These are phyloP conservation scores for Yponomeuta sedellus DNA, from an alignment of 2,888 invertebrate genomes.

Conservation along the genomic window DNA sequence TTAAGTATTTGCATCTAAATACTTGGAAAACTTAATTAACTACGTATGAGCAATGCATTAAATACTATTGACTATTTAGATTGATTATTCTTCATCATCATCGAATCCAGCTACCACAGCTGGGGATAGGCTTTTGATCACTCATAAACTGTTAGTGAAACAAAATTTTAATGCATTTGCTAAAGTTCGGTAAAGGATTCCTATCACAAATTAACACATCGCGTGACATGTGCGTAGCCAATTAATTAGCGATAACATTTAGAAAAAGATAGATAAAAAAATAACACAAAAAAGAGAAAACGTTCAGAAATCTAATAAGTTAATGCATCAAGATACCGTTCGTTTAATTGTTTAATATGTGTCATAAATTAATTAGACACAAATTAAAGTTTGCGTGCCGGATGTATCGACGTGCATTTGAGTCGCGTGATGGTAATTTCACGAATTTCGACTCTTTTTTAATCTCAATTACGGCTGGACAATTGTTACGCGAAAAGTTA, in stretches of 20 bases:
- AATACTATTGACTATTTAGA: no score
- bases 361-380: constrained; percentile 74
- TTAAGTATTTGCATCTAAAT: no score
- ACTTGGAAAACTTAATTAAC: no score
- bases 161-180: no score
- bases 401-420: constrained; percentile 16
- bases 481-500: not conserved
- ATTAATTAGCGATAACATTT: constrained; percentile 2
- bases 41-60: no score
- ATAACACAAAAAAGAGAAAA: not conserved
- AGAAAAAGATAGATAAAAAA: not conserved
- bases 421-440: constrained; percentile 21
- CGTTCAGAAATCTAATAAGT: constrained; percentile 42
- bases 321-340: constrained; percentile 66
- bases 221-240: not conserved
- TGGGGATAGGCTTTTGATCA: no score
- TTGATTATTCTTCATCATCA: no score
- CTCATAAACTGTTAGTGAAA: no score
- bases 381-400: constrained; percentile 65
- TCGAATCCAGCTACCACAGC: no score
- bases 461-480: not conserved
- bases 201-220: not conserved
- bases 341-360: constrained; percentile 71
- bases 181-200: not conserved
- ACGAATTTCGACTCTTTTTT: constrained; percentile 5